Evolutionary conservation across 92 coral and sea anemone genomes (phyloP).

Genomic region (Pocillopora grandis): DNA sequence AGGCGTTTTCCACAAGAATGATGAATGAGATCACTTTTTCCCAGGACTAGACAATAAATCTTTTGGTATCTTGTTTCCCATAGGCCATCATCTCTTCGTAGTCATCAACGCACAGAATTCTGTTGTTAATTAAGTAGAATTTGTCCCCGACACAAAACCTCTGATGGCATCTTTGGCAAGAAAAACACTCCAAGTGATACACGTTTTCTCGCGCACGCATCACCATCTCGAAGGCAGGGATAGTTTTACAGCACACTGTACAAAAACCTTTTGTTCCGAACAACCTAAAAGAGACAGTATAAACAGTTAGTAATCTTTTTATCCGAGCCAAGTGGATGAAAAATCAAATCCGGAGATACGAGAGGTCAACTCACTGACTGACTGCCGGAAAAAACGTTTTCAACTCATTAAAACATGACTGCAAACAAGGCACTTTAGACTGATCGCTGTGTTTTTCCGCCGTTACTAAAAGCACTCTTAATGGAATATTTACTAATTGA

Average conservation of each 20-base stretch:
- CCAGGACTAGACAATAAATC: conserved; percentile 58
- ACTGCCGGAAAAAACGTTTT: conserved; percentile 9
- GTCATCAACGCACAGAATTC: conserved; percentile 93
- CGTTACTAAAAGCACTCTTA: conserved; percentile 6
- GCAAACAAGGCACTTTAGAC: not conserved
- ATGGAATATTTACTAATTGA: conserved; percentile 37
- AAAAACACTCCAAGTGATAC: conserved; percentile 95
- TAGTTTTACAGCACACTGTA: conserved; percentile 92
- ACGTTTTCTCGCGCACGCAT: conserved; percentile 98
- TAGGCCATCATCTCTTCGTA: conserved; percentile 89
- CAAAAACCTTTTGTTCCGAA: conserved; percentile 94
- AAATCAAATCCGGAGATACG: conserved; percentile 21
- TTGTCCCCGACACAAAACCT: conserved; percentile 99
- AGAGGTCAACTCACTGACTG: conserved; percentile 10
- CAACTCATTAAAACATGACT: not conserved
- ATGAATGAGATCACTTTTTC: not conserved
- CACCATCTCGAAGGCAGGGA: conserved; percentile 99
- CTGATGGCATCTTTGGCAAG: conserved; percentile 96
- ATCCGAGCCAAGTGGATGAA: conserved; percentile 17
- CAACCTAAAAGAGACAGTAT: conserved; percentile 55
- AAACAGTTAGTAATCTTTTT: conserved; percentile 29
- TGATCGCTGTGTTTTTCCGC: not conserved
- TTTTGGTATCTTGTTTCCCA: conserved; percentile 62
- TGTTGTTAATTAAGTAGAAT: conserved; percentile 86
- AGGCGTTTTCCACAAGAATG: not conserved